Evolutionary conservation across 2,113 vertebrate species (phyloP).

Genomic region (Pimephales promelas): DNA sequence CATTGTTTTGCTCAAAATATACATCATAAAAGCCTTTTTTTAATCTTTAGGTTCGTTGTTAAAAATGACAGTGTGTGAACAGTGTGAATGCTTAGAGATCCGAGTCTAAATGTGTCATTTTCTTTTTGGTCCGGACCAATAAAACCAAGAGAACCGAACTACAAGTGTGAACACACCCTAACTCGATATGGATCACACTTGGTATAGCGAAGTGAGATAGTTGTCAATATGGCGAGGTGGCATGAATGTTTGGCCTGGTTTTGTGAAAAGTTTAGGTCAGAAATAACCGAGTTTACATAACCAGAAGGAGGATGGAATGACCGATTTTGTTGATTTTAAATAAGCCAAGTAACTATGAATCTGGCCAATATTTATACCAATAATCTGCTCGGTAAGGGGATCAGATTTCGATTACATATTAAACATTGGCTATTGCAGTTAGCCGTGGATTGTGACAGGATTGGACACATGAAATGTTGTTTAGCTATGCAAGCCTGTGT

Average conservation of each 20-base stretch:
- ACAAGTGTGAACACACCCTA: no score
- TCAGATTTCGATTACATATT: slow-evolving; percentile 12
- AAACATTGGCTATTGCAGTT: background rate
- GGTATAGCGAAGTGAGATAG: background rate
- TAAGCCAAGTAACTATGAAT: background rate
- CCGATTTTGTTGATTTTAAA: background rate
- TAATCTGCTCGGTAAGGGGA: slow-evolving; percentile 4
- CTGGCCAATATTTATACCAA: slow-evolving; percentile 10
- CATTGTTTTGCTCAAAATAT: no score
- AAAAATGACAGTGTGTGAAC: no score
- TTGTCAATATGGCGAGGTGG: background rate
- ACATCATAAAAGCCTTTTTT: no score
- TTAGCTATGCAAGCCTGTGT: slow-evolving; percentile 25
- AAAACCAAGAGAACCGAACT: no score
- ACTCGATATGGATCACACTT: background rate
- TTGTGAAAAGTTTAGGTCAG: background rate
- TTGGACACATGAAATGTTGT: slow-evolving; percentile 10
- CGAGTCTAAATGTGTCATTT: no score
- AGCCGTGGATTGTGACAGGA: background rate
- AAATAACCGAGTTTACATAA: background rate
- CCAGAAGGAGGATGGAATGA: background rate
- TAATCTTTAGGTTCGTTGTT: no score
- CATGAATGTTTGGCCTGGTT: slow-evolving; percentile 10
- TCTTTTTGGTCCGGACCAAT: no score
- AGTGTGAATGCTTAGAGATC: no score